Evolutionary conservation across 2,888 invertebrate species (phyloP).

Genomic region (Drosophila multiciliata): DNA sequence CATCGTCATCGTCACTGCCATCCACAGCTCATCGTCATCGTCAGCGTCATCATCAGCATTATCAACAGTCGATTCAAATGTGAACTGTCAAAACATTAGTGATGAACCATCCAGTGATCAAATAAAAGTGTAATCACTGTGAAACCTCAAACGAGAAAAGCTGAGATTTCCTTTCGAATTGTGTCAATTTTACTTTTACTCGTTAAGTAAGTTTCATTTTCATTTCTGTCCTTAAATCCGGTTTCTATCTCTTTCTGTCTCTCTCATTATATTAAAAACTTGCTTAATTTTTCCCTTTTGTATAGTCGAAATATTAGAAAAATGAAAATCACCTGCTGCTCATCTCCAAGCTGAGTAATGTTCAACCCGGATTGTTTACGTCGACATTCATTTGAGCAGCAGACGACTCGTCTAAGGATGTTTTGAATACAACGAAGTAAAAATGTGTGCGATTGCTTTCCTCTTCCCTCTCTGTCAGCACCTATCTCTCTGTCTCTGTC

Average conservation of each 20-base stretch:
- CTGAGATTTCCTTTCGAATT: too few relatives aligned
- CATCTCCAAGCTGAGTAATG: slow-evolving; percentile 27
- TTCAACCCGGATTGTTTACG: slow-evolving; percentile 46
- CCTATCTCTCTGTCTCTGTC: background rate
- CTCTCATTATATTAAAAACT: background rate
- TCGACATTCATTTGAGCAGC: slow-evolving; percentile 69
- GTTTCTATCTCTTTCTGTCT: background rate
- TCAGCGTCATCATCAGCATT: slow-evolving; percentile 37
- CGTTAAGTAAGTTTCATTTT: background rate
- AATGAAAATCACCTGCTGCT: background rate
- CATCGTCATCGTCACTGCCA: slow-evolving; percentile 53
- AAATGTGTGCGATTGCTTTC: slow-evolving; percentile 48
- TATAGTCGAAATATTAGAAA: background rate
- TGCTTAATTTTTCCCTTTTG: background rate
- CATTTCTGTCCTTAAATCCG: background rate
- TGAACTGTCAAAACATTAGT: slow-evolving; percentile 40
- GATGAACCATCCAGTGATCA: slow-evolving; percentile 42
- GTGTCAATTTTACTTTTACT: background rate
- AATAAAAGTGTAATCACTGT: slow-evolving; percentile 4
- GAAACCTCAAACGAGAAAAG: background rate
- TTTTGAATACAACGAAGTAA: slow-evolving; percentile 60
- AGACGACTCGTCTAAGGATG: slow-evolving; percentile 63
- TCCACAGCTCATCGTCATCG: slow-evolving; percentile 34
- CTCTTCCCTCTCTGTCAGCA: slow-evolving; percentile 1
- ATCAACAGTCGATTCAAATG: slow-evolving; percentile 46